Evolutionary conservation across 2,797 vertebrate genomes (phyloP), one percentile per base, ranked within the genome.

Genomic region (Uromys caudimaculatus): DNA sequence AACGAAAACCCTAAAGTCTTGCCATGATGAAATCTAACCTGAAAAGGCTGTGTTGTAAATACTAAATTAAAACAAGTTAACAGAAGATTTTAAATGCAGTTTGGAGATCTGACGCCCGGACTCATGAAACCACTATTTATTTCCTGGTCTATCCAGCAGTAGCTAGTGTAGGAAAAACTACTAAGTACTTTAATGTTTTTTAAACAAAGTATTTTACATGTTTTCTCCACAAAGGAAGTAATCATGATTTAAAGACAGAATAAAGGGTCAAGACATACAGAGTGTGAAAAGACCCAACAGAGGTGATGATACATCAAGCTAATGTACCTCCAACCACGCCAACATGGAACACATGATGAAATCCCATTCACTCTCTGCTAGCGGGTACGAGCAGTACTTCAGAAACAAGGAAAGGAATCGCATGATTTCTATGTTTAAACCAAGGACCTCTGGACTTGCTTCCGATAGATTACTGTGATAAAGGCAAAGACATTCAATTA

Each of bases 301-400:
- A 41, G 13, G 27, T 27, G 73, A 75, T 1, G 21, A 47, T 6
- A 13, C 24, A 16, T 58, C 19, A 6, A 24, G 75, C 44, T 83
- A 23, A 23, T 77, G 99, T 98, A 99, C 99, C 99, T 99, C 99
- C 97, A 99, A 96, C 99, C 99, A 99, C 47, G 99, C 99, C 96
- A 99, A 97, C 99, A 99, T 99, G 41, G 99, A 99, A 96, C 99
- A 99, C 98, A 99, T 98, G 97, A 99, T 94, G 85, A 99, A 99
- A 98, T 99, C 99, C 99, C 99, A 99, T 88, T 99, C 99, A 1
- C 85, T 98, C 95, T 98, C 98, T 1, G 98, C 97, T 52, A 99
- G 98, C 94, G 99, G 97, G 60, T 97, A 95, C 0, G 99, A 98
- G 96, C 98, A 98, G 81, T 98, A 98, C 87, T 98, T 98, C 97